Conservation (phyloP, 2,888 invertebrate species). For the Lottia gigantea region DNA sequence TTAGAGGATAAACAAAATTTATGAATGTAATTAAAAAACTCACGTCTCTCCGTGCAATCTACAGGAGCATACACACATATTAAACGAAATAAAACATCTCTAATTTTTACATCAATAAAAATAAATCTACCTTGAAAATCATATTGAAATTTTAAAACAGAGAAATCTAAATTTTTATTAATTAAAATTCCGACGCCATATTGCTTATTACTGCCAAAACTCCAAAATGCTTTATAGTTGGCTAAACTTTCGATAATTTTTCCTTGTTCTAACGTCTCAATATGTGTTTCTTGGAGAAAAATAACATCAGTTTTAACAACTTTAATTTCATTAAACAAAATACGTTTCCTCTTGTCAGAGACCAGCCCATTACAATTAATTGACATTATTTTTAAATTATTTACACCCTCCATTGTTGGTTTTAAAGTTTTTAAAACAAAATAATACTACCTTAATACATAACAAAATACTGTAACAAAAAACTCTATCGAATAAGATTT, state of each 20-base stretch:
- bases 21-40: neutral
- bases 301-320: neutral
- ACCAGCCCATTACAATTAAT: too few relatives aligned
- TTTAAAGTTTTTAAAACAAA: too few relatives aligned
- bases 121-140: constrained; percentile 10
- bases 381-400: too few relatives aligned
- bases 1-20: neutral
- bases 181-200: constrained; percentile 9
- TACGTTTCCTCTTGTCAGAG: too few relatives aligned
- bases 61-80: constrained; percentile 15
- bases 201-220: constrained; percentile 3
- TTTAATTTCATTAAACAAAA: too few relatives aligned
- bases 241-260: neutral
- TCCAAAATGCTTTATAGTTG: constrained; percentile 8
- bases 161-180: neutral
- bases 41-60: neutral
- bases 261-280: neutral
- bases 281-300: constrained; percentile 14
- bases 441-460: too few relatives aligned
- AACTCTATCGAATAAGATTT: too few relatives aligned
- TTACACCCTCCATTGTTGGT: too few relatives aligned
- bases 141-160: neutral
- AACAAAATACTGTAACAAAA: too few relatives aligned
- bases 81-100: neutral
- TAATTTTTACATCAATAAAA: neutral